A percentile compares a stretch with the other conserved stretches of the same genome.
These are phyloP conservation scores for Notarius quadriscutis DNA, from an alignment of 2,113 vertebrate species.

Conservation along the genomic window DNA sequence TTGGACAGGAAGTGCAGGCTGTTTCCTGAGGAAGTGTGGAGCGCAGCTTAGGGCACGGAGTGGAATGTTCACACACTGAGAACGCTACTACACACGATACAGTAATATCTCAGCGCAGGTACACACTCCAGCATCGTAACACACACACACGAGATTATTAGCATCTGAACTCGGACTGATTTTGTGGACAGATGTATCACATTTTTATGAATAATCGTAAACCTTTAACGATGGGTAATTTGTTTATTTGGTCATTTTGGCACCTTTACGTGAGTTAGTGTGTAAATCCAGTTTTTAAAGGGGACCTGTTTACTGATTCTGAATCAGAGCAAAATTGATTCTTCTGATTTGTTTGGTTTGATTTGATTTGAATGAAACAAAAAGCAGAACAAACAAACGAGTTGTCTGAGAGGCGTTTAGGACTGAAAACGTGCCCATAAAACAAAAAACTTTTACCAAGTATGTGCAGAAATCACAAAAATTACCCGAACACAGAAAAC, in stretches of 20 bases:
- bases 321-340: neutral
- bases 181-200: neutral
- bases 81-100: neutral
- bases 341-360: neutral
- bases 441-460: neutral
- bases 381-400: neutral
- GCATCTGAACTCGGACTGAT: neutral
- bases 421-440: neutral
- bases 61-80: slow-evolving; percentile 66
- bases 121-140: neutral
- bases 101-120: neutral
- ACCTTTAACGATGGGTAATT: neutral
- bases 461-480: neutral
- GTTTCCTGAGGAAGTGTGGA: slow-evolving; percentile 77
- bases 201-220: neutral
- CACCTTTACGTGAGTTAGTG: neutral
- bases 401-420: neutral
- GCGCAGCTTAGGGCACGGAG: slow-evolving; percentile 57
- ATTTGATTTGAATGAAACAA: neutral
- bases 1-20: slow-evolving; percentile 74
- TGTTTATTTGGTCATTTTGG: neutral
- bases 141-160: neutral
- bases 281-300: neutral
- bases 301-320: neutral
- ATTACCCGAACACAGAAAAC: neutral